Evolutionary conservation across 2,888 invertebrate species (phyloP), one percentile per base, ranked within the genome.

Genomic region (Synanthedon andrenaeformis): DNA sequence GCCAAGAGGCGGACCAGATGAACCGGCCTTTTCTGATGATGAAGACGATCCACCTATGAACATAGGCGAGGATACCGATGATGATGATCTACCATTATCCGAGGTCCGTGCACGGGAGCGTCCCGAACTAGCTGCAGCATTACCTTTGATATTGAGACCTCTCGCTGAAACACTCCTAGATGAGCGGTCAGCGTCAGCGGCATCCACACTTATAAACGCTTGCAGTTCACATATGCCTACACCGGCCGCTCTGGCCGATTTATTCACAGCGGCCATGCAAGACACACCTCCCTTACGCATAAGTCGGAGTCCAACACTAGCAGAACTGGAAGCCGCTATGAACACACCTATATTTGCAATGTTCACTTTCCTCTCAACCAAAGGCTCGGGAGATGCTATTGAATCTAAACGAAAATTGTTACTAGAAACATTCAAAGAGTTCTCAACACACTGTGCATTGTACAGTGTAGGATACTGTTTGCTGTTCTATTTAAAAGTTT

Each of bases 401-500:
- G 96, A 79, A 92, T 94, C 77, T 88, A 93, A 66, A 90, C 90
- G 94, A 62, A 94, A 95, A 79, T 91, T 95, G 41, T 86, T 96
- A 60, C 86, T 96, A 60, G 91, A 92, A 61, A 88, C 98, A 51
- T 85, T 97, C 55, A 93, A 93, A 59, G 96, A 96, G 75, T 92
- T 97, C 84, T 91, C 93, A 64, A 79, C 88, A 64, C 91, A 89
- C 66, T 80, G 79, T 61, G 78, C 89, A 66, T 90, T 94, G 67
- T 91, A 93, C 11, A 90, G 91, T 71, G 89, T 96, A 55, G 97
- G 97, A 51, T 97, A 95, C 79, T 90, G 94, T 65, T 89, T 98
- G 59, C 84, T 98, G 52, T 97, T 96, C 85, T 98, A 96, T 82
- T 88, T 96, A 61, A 96, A 96, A 90, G 94, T 94, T 58, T 76